phyloP scores from a whole-genome alignment of 2,888 invertebrate species.

The Emesis castigata region DNA sequence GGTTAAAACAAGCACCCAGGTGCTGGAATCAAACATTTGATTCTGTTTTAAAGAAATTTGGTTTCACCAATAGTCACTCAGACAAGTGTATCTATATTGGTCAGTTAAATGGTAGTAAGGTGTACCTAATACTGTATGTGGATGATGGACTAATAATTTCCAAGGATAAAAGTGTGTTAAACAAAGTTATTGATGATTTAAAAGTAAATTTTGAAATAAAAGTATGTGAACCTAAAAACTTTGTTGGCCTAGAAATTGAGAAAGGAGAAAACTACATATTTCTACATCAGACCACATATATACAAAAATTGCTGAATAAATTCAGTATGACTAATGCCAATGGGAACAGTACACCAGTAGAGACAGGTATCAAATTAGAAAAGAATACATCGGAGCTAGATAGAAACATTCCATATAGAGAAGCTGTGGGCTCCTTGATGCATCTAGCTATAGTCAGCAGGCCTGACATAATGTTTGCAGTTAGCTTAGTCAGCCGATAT shows the following conservation, averaged over 20 bases:
- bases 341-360: background rate
- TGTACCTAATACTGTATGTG: slow-evolving; percentile 25
- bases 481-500: background rate
- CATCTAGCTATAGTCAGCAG: slow-evolving; percentile 30
- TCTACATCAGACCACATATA: slow-evolving; percentile 36
- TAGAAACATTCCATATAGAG: slow-evolving; percentile 46
- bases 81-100: slow-evolving; percentile 29
- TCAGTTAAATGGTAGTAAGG: slow-evolving; percentile 10
- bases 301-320: background rate
- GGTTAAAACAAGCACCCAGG: slow-evolving; percentile 12
- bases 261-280: slow-evolving; percentile 21
- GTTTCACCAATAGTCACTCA: slow-evolving; percentile 24
- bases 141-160: slow-evolving; percentile 32
- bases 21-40: slow-evolving; percentile 27
- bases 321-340: slow-evolving; percentile 12
- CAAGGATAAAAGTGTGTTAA: background rate
- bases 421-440: slow-evolving; percentile 56
- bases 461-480: background rate
- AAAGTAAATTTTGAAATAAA: slow-evolving; percentile 24
- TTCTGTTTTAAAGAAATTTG: slow-evolving; percentile 22
- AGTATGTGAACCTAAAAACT: slow-evolving; percentile 8
- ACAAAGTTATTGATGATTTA: background rate
- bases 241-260: slow-evolving; percentile 39
- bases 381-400: background rate
- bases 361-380: background rate